Base-by-base conservation (phyloP, 2,888 invertebrate species). In the Drosophila hamatofila region DNA sequence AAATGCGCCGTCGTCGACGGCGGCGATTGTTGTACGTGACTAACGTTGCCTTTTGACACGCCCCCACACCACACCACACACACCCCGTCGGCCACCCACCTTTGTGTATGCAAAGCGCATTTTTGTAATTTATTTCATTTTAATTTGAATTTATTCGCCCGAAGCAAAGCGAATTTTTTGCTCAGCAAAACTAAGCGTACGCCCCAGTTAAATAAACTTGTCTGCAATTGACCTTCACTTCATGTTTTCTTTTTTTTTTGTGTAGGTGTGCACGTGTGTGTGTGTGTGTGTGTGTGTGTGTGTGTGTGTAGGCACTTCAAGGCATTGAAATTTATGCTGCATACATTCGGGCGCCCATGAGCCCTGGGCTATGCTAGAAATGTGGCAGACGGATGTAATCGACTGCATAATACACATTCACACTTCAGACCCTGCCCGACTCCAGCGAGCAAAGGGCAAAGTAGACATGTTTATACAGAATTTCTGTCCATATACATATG, bases 111-210 rank as follows among this genome's bases (percentile, higher is more conserved):
- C 42, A 41, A 51, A 69, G 60, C 69, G 69, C 51, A 71, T 56
- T 55, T 68, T 68, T 65, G 64, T 68, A 78, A 83, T 87, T 81
- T 84, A 83, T 87, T 81, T 82, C 71, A 62, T 62, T 81, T 83
- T 76, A 84, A 87, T 83, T 83, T 81, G 66, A 84, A 86, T 83
- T 83, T 87, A 79, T 87, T 79, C 73, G 62, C 67, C 46, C 18
- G 11, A 18, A 35, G 44, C 69, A 54, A 18, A 49, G 39, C 49
- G 48, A 49, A 42, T 16, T 59, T 59, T 62, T 62, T 33, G 37
- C 49, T 30, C 23, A 56, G 35, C 27, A 42, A 37, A 58, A 37
- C 41, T 23, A n/a, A 21, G 33, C 48, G 51, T 37, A 48, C 37
- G 57, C 16, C 21, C 14, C 48, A 57, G 58, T 52, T 33, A 78